A percentile compares a stretch with the other conserved stretches of the same genome.
Conservation (phyloP, 2,113 vertebrate genomes). For the Notothenia coriiceps region DNA sequence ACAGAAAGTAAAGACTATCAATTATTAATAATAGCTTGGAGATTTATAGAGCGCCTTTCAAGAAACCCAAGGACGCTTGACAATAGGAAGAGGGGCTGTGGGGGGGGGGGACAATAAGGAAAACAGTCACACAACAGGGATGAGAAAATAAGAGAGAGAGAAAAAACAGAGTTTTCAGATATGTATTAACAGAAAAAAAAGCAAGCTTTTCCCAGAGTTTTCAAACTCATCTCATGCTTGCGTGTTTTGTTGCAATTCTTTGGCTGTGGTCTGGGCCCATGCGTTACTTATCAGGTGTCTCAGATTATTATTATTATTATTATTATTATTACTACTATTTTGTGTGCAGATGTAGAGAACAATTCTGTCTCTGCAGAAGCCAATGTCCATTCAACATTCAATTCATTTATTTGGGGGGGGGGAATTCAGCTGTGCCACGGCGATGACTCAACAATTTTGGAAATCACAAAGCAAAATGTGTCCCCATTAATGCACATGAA, state of each 20-base stretch:
- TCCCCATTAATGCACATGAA: neutral
- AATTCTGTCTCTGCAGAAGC: neutral
- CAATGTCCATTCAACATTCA: neutral
- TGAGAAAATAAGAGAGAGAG: no score
- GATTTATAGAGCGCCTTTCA: no score
- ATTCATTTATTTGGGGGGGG: neutral
- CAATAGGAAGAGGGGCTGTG: no score
- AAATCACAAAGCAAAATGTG: neutral
- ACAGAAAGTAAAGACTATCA: neutral
- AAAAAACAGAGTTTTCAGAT: neutral
- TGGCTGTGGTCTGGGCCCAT: neutral
- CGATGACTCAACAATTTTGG: neutral
- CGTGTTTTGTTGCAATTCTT: neutral
- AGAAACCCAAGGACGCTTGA: no score
- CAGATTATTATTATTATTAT: neutral
- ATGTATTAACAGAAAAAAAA: neutral
- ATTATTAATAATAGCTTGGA: no score
- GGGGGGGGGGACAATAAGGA: no score
- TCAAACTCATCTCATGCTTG: neutral
- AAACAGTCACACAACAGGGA: no score
- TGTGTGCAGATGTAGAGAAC: neutral
- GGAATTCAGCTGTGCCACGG: neutral
- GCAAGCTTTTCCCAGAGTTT: neutral
- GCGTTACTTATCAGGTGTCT: neutral
- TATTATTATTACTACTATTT: no score